These are phyloP conservation scores for Spialia ferax DNA, from an alignment of 2,888 invertebrate genomes.

Conservation along the genomic window DNA sequence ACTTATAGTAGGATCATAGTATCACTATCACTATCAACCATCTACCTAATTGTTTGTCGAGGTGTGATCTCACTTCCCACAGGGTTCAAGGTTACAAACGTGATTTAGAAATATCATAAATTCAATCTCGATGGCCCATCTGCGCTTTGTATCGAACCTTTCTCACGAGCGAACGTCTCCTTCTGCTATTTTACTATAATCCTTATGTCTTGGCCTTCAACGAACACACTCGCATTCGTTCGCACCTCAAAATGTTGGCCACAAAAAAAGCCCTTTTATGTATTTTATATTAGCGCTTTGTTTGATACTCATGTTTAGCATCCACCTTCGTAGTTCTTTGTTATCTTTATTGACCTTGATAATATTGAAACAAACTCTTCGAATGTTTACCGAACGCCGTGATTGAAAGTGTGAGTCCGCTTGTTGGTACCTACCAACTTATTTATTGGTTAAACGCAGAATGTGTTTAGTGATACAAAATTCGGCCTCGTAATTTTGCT, in stretches of 20 bases:
- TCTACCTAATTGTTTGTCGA: slow-evolving; percentile 44
- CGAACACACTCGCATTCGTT: slow-evolving; percentile 31
- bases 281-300: slow-evolving; percentile 61
- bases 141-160: slow-evolving; percentile 65
- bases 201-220: slow-evolving; percentile 44
- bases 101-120: slow-evolving; percentile 82
- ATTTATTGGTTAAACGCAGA: background rate
- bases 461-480: too few species aligned
- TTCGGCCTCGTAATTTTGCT: too few species aligned
- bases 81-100: slow-evolving; percentile 80
- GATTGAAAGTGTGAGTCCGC: slow-evolving; percentile 45
- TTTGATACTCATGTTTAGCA: slow-evolving; percentile 77
- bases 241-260: slow-evolving; percentile 35
- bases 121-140: slow-evolving; percentile 75
- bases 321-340: slow-evolving; percentile 76
- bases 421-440: background rate
- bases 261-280: slow-evolving; percentile 50
- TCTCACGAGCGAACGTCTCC: slow-evolving; percentile 62
- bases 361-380: slow-evolving; percentile 71
- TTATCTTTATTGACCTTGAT: slow-evolving; percentile 73
- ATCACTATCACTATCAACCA: too few species aligned
- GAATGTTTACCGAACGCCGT: slow-evolving; percentile 58
- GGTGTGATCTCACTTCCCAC: slow-evolving; percentile 74
- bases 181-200: slow-evolving; percentile 42
- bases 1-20: too few species aligned